A percentile compares a stretch with the other conserved stretches of the same genome.
Conservation (phyloP, 1,140 invertebrate species). For the Hycleus phaleratus region DNA sequence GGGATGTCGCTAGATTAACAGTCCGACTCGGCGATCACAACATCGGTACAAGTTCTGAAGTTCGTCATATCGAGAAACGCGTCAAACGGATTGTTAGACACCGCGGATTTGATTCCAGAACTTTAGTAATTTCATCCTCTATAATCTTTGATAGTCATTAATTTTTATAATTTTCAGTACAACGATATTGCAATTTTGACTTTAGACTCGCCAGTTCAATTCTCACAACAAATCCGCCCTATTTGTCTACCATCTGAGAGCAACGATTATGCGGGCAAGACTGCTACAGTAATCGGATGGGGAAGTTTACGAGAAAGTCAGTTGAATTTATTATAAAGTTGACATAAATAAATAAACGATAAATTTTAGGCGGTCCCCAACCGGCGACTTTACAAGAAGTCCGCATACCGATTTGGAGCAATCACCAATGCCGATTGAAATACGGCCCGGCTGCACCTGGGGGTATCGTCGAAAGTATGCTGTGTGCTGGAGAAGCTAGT, state of each 20-base stretch:
- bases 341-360: constrained; percentile 3
- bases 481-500: constrained; percentile 73
- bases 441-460: constrained; percentile 80
- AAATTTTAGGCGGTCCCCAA: constrained; percentile 63
- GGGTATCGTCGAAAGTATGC: constrained; percentile 77
- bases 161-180: constrained; percentile 49
- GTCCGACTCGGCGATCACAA: constrained; percentile 77
- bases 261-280: constrained; percentile 54
- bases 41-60: constrained; percentile 63
- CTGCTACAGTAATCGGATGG: constrained; percentile 78
- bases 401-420: constrained; percentile 75
- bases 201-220: constrained; percentile 67
- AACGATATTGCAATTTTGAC: constrained; percentile 83
- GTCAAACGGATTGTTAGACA: constrained; percentile 77
- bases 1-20: constrained; percentile 73
- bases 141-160: background rate
- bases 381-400: constrained; percentile 75
- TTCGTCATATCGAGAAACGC: constrained; percentile 63
- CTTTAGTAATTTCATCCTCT: constrained; percentile 50
- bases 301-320: constrained; percentile 71
- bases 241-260: constrained; percentile 67
- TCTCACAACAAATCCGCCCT: constrained; percentile 65
- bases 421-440: constrained; percentile 66
- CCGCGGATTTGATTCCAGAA: constrained; percentile 73
- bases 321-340: constrained; percentile 23